Percentiles rank a stretch among this genome's conserved stretches.
Evolutionary conservation across 2,888 invertebrate genomes (phyloP).

Genomic region (Hedya salicella): DNA sequence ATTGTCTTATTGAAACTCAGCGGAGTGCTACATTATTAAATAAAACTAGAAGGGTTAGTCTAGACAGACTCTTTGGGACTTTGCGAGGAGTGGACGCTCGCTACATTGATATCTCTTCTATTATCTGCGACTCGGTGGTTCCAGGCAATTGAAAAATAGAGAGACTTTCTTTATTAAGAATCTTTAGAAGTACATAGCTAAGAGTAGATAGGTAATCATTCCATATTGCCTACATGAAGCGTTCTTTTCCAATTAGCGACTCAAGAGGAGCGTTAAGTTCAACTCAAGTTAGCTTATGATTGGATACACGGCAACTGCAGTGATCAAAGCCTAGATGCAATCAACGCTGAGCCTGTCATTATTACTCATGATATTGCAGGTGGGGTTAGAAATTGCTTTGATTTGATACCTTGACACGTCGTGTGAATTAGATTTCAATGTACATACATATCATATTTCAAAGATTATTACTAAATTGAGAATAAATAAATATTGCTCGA

Average conservation of each 20-base stretch:
- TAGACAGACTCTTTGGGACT: conserved; percentile 23
- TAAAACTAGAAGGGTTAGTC: conserved; percentile 21
- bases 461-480: no score
- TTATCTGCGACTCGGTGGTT: neutral
- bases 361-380: conserved; percentile 9
- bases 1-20: neutral
- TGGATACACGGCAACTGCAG: conserved; percentile 9
- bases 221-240: neutral
- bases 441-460: neutral
- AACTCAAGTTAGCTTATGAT: conserved; percentile 10
- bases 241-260: conserved; percentile 9
- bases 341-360: conserved; percentile 20
- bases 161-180: neutral
- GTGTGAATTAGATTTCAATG: neutral
- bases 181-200: neutral
- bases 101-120: neutral
- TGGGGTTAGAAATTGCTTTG: conserved; percentile 6
- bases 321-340: conserved; percentile 19
- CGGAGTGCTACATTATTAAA: neutral
- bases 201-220: neutral
- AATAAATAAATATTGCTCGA: no score
- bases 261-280: conserved; percentile 14
- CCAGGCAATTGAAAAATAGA: conserved; percentile 4
- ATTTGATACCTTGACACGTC: neutral
- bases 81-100: neutral